Percentiles rank a stretch among this genome's conserved stretches.
Evolutionary conservation across 2,797 vertebrate species (phyloP).

Genomic region (Lemur catta): DNA sequence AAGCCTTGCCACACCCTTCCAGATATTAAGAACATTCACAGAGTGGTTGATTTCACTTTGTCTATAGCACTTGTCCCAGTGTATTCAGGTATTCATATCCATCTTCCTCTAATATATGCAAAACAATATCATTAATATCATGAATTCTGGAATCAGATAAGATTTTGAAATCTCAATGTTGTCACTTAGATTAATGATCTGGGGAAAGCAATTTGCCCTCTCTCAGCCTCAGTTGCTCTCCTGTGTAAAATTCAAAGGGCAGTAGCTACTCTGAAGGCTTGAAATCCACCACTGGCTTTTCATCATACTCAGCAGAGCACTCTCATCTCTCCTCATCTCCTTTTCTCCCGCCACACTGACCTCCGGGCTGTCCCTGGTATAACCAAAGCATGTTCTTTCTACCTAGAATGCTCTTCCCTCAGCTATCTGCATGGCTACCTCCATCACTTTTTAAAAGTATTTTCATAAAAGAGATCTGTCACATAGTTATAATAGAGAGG

Average conservation of each 20-base stretch:
- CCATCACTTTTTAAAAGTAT: not conserved
- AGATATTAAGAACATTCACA: not conserved
- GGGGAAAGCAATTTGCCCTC: not conserved
- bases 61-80: not conserved
- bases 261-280: not conserved
- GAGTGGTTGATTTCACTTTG: not conserved
- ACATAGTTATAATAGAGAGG: not conserved
- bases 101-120: not conserved
- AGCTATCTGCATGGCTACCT: not conserved
- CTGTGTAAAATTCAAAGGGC: not conserved
- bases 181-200: not conserved
- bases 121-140: not conserved
- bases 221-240: not conserved
- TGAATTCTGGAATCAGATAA: not conserved
- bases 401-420: fast-evolving
- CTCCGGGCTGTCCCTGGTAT: not conserved
- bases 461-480: not conserved
- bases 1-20: not conserved
- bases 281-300: not conserved
- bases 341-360: not conserved
- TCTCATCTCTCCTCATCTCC: not conserved
- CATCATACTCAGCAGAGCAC: fast-evolving
- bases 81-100: not conserved
- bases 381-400: not conserved
- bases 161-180: not conserved